phyloP scores from a whole-genome alignment of 2,888 invertebrate species.

The Xanthorhoe designata region DNA sequence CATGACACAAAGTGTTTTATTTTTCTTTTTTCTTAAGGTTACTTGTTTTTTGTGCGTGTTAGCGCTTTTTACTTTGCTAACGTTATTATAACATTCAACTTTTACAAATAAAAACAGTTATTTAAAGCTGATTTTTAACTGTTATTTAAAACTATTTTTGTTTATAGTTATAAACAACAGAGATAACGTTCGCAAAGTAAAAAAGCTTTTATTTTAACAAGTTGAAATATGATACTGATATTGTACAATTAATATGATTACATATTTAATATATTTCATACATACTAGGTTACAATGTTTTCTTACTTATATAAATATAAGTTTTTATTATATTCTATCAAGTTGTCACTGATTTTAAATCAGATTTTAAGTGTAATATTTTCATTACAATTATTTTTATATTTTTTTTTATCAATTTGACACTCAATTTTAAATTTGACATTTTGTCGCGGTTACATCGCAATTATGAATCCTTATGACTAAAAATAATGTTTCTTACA shows the following conservation, averaged over 20 bases:
- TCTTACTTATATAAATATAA: conserved; percentile 70
- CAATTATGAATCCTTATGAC: conserved; percentile 7
- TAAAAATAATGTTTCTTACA: conserved; percentile 10
- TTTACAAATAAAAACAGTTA: neutral
- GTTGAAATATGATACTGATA: conserved; percentile 68
- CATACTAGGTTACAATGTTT: conserved; percentile 71
- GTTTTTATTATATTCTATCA: conserved; percentile 65
- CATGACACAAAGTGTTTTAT: conserved; percentile 69
- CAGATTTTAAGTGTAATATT: conserved; percentile 58
- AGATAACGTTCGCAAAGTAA: conserved; percentile 35
- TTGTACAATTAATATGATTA: conserved; percentile 76
- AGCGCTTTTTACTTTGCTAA: conserved; percentile 48
- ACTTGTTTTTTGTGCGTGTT: conserved; percentile 48
- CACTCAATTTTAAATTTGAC: conserved; percentile 59
- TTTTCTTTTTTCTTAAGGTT: conserved; percentile 53
- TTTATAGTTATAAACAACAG: too few species aligned
- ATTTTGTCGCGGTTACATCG: conserved; percentile 42
- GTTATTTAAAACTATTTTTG: neutral
- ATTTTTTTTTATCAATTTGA: conserved; percentile 69
- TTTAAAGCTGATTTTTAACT: neutral
- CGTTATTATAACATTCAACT: conserved; percentile 4
- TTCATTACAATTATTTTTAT: conserved; percentile 55
- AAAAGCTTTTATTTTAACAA: conserved; percentile 34
- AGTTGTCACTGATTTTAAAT: conserved; percentile 73
- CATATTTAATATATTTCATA: conserved; percentile 73